Evolutionary conservation across 2,113 vertebrate species (phyloP).

Genomic region (Hydrochoerus hydrochaeris): DNA sequence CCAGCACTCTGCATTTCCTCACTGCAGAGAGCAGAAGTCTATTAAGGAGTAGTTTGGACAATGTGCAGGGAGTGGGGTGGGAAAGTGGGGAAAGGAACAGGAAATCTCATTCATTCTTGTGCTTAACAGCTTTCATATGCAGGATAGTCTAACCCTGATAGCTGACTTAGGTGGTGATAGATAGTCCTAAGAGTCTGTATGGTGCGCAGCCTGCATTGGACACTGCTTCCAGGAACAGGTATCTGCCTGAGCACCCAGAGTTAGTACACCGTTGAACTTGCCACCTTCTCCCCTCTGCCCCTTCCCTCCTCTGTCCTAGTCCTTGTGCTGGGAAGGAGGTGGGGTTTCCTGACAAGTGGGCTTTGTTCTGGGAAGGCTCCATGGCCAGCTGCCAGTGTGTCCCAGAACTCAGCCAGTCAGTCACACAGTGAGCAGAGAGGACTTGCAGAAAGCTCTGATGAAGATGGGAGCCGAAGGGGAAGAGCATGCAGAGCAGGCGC

Average conservation of each 20-base stretch:
- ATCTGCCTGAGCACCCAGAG: neutral
- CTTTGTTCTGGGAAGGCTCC: slow-evolving; percentile 81
- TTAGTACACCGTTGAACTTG: neutral
- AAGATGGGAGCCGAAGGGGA: slow-evolving; percentile 45
- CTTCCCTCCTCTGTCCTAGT: neutral
- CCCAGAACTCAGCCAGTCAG: slow-evolving; percentile 58
- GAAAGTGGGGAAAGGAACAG: neutral
- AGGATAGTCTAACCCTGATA: neutral
- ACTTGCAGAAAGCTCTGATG: slow-evolving; percentile 10
- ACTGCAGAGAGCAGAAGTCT: neutral
- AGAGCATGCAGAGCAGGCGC: neutral
- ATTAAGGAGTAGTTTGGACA: slow-evolving; percentile 10
- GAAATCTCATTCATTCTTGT: neutral
- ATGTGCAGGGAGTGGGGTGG: neutral
- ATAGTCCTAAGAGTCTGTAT: neutral
- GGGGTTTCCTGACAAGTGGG: slow-evolving; percentile 78
- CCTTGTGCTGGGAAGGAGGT: slow-evolving; percentile 70
- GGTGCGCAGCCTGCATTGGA: neutral
- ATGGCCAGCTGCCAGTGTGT: slow-evolving; percentile 76
- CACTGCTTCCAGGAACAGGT: slow-evolving; percentile 16
- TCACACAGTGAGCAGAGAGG: slow-evolving; percentile 38
- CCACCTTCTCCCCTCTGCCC: neutral
- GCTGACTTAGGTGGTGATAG: neutral
- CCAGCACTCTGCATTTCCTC: neutral
- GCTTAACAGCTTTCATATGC: neutral